Percentiles rank a stretch among this genome's conserved stretches.
Evolutionary conservation across 2,113 vertebrate species (phyloP).

Genomic region (Hemibagrus wyckioides): DNA sequence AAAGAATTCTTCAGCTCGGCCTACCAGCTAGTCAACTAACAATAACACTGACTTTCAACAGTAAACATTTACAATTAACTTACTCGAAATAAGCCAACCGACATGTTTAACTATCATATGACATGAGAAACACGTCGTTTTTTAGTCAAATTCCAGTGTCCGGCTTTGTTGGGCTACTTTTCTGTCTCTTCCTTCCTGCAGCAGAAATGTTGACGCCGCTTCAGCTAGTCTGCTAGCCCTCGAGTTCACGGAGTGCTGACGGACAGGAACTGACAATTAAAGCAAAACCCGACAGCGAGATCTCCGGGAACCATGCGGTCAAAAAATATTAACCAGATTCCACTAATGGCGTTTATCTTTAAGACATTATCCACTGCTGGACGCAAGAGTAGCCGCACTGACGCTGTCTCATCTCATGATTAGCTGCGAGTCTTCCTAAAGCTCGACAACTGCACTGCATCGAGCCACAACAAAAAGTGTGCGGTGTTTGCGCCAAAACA

Average conservation of each 20-base stretch:
- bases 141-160: neutral
- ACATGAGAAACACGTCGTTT: neutral
- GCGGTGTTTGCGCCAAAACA: neutral
- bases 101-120: neutral
- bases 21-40: neutral
- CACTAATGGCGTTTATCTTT: neutral
- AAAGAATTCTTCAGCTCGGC: neutral
- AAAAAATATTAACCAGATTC: neutral
- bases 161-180: conserved; percentile 46
- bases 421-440: conserved; percentile 7
- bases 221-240: neutral
- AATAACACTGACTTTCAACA: neutral
- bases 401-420: neutral
- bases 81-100: neutral
- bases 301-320: neutral
- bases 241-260: conserved; percentile 41
- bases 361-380: neutral
- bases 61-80: neutral
- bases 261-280: neutral
- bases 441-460: neutral
- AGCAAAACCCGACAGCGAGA: neutral
- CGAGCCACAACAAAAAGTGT: neutral
- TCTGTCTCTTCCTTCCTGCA: conserved; percentile 61
- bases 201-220: conserved; percentile 14
- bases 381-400: neutral